Base-by-base conservation (phyloP, 2,797 vertebrate genomes). In the Synaphobranchus kaupii region DNA sequence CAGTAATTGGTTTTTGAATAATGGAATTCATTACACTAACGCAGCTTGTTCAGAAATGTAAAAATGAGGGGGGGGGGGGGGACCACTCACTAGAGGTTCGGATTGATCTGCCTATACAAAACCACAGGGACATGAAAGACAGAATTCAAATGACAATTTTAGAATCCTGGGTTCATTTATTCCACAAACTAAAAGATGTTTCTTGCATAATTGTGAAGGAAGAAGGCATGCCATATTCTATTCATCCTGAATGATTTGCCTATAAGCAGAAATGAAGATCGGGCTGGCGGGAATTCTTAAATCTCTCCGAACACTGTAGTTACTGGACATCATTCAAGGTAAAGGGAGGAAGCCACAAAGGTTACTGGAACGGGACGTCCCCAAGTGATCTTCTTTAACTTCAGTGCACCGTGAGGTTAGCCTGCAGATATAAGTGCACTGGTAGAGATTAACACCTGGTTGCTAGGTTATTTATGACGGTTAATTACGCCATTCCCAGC, bases 1-100 rank as follows among this genome's bases (percentile, higher is more conserved):
- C 94, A 93, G 95, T 96, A 96, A 96, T 96, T 96, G 95, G 95
- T 94, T 95, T 96, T 94, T 95, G 96, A 96, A 96, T 95, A 94
- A 95, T 96, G 95, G 94, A 95, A 96, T 96, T 96, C 95, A 96
- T 96, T 96, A 96, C 93, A 92, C 92, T 94, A 95, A 94, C 92
- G 91, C 93, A 88, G 91, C 95, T 95, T 95, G 94, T 96, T 95
- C 94, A 94, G 94, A 95, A 95, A 95, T 94, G 94, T 94, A 96
- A 95, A 76, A 96, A 94, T 94, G 94, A 91, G 85, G 83, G 85
- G 83, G 89, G 54, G 73, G 88, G 86, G 90, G 73, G 88, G 86
- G 86, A 81, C 83, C 82, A 87, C 66, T 80, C 85, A 89, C 87
- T 71, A 68, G 86, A 90, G 90, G 84, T 85, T 88, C 88, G 86